Evolutionary conservation across 2,113 vertebrate genomes (phyloP), one percentile per base, ranked within the genome.

Genomic region (Mormoops blainvillei): DNA sequence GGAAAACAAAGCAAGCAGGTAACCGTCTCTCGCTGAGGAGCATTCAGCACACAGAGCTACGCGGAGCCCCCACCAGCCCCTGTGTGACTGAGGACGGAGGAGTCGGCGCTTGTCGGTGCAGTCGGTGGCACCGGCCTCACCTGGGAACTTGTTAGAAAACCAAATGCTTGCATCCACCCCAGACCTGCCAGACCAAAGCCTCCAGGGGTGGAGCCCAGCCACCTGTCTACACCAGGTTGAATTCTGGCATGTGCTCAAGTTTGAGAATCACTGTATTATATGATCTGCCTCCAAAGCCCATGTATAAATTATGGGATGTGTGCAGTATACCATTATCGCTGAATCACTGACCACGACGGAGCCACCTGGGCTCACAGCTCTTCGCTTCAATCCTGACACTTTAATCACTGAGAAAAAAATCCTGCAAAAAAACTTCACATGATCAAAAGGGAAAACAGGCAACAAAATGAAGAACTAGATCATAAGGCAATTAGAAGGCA

Each of bases 41-140:
- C 24, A 1, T 15, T 12, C 1, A 4, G 38, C 1, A 1, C 5
- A 5, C 61, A 18, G 24, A 22, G 31, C 13, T 3, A 0, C 4
- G 2, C 1, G 3, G 56, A 8, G 36, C 18, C 19, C 22, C 18
- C 0, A 0, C 15, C 6, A 1, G 68, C n/a, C 20, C 1, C 0
- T 0, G 1, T 2, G 16, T 5, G 22, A 13, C 52, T 0, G 0
- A 3, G 26, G 38, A 22, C 1, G 13, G 2, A 2, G 0, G 2
- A 12, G 38, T 15, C 18, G 0, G 65, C 7, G 2, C 24, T 18
- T 24, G 31, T 16, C 45, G 7, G 38, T 3, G 5, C 9, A 28
- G 31, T 9, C 28, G 7, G 63, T 0, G 0, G 56, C 18, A 20
- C 14, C 18, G 2, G 74, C 50, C 50, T 63, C 48, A 1, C 76